Base-by-base conservation (phyloP, 2,797 vertebrate species). In the Amphiprion clarkii region DNA sequence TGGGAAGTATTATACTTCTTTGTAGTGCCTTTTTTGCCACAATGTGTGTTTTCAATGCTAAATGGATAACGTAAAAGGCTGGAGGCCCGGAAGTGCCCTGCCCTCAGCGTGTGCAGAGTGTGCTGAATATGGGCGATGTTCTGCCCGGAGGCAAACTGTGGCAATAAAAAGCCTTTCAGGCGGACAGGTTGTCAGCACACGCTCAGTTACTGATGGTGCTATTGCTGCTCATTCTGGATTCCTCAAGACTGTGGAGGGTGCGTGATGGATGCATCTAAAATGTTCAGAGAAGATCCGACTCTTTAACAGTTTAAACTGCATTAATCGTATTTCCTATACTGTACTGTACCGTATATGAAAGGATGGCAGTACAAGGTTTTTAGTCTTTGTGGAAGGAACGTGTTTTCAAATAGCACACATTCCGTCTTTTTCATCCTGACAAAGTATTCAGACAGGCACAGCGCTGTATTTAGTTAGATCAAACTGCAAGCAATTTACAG, bases 121-220 rank as follows among this genome's bases (percentile, higher is more conserved):
- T 64, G 74, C 84, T 79, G 89, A 93, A 93, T 90, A 85, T 84
- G 86, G 89, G 74, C 56, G 87, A 90, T 92, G 91, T 91, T 93
- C 86, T 91, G 83, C 91, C 93, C 64, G 9, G 76, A 91, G 93
- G 93, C 90, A 91, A 92, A 92, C 87, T 83, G 81, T 84, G 87
- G 89, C 88, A 92, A 91, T 94, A 90, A 92, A 93, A 94, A 92
- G 90, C 87, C 88, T 93, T 91, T 93, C 86, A 91, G 88, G 87
- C 81, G 46, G 88, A 89, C 91, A 92, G 88, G 89, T 91, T 94
- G 93, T 92, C 92, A 92, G 89, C 74, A 74, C 83, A 70, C 42
- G 75, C 88, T 91, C 86, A 81, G 80, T 85, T 81, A 90, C 88
- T 88, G 90, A 92, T 88, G 88, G 72, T 80, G 89, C 73, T 85